These are phyloP conservation scores for Sibirionetta formosa DNA, from an alignment of 2,797 vertebrate genomes.

Conservation along the genomic window DNA sequence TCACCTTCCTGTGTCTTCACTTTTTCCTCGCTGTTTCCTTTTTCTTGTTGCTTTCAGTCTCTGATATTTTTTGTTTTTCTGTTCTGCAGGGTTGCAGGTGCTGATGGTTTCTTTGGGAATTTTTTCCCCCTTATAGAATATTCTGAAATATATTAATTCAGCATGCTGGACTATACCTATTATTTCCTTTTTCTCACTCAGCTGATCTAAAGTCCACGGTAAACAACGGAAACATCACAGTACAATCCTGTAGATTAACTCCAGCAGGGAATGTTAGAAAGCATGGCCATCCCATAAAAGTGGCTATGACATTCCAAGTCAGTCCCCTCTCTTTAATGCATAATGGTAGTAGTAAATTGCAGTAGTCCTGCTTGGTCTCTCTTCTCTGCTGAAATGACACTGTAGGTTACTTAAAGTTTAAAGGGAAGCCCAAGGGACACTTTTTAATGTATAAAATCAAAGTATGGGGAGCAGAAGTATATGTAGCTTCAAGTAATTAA, in stretches of 20 bases:
- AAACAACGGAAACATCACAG: background rate
- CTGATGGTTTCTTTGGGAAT: background rate
- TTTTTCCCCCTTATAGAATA: background rate
- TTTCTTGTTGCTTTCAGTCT: background rate
- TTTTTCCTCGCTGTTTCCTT: background rate
- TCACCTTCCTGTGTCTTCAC: background rate
- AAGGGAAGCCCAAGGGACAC: background rate
- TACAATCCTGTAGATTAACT: background rate
- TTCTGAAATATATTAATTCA: background rate
- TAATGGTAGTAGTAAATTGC: background rate
- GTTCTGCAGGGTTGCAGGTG: fast-evolving
- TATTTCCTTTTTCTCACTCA: background rate
- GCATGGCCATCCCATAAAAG: background rate
- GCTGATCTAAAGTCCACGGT: background rate
- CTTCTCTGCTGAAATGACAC: background rate
- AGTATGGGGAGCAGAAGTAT: background rate
- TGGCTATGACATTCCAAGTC: background rate
- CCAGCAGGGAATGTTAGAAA: background rate
- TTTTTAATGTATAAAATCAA: background rate
- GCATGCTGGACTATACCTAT: background rate
- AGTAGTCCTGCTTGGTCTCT: background rate
- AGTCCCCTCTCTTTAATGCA: background rate
- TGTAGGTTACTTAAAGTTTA: background rate
- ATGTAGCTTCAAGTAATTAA: background rate
- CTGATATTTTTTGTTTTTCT: background rate